These are phyloP conservation scores for Ophion ellenae DNA, from an alignment of 2,888 invertebrate species.

Conservation along the genomic window DNA sequence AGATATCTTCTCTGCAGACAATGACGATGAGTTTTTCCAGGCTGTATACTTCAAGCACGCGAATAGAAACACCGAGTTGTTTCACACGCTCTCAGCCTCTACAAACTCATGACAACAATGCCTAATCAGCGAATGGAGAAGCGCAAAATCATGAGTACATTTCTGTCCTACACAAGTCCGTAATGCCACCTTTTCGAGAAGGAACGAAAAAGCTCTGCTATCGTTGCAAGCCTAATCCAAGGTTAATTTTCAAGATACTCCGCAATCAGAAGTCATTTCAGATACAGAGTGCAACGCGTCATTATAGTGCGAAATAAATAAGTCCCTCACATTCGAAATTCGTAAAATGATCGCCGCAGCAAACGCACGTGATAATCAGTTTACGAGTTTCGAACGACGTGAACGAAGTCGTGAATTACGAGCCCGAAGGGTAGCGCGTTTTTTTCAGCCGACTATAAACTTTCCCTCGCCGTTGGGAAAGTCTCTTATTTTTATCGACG, in stretches of 20 bases:
- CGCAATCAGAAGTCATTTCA: not conserved
- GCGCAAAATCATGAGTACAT: too few species aligned
- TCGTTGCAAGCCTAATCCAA: not conserved
- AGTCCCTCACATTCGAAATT: not conserved
- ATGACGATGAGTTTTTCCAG: too few species aligned
- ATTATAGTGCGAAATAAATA: not conserved
- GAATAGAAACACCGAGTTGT: too few species aligned
- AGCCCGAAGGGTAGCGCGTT: constrained; percentile 32
- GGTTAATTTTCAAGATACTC: too few species aligned
- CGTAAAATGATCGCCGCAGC: not conserved
- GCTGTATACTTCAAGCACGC: too few species aligned
- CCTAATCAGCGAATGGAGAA: too few species aligned
- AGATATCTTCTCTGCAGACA: too few species aligned
- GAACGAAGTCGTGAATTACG: constrained; percentile 36
- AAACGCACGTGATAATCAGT: constrained; percentile 13
- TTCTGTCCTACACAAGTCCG: too few species aligned
- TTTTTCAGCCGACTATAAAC: constrained; percentile 39
- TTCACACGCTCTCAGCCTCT: too few species aligned
- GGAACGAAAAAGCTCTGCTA: too few species aligned
- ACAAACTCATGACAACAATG: too few species aligned
- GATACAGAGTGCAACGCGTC: not conserved
- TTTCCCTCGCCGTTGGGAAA: constrained; percentile 37
- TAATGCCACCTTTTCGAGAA: too few species aligned
- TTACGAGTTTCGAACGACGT: constrained; percentile 40
- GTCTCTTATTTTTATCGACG: constrained; percentile 59